These are phyloP conservation scores for Drosophila kuntzei DNA, from an alignment of 2,888 invertebrate genomes.

Conservation along the genomic window DNA sequence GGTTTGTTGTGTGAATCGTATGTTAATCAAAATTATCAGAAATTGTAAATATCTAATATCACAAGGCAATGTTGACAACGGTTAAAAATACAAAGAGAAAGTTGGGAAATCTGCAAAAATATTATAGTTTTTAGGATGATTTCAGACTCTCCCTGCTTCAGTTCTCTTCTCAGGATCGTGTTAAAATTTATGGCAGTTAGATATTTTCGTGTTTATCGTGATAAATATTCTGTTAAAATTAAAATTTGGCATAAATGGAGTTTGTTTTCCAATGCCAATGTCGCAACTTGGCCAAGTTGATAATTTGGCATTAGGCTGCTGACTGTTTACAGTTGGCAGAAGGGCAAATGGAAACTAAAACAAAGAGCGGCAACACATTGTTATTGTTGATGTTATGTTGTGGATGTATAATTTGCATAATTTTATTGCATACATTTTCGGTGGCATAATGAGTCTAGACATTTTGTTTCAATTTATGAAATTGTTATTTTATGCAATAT, in stretches of 20 bases:
- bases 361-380: constrained; percentile 21
- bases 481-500: constrained; percentile 78
- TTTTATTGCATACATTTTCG: constrained; percentile 68
- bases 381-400: constrained; percentile 21
- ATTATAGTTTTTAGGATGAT: no score
- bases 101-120: no score
- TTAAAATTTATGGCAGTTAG: not conserved
- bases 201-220: no score
- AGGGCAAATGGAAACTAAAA: constrained; percentile 23
- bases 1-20: no score
- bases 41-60: no score
- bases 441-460: constrained; percentile 78
- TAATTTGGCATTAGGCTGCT: constrained; percentile 22
- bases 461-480: constrained; percentile 74
- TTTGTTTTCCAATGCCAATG: constrained; percentile 33
- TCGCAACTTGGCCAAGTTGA: constrained; percentile 22
- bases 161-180: not conserved
- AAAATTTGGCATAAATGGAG: constrained; percentile 42
- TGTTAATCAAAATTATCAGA: no score
- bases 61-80: no score
- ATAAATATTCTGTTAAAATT: constrained; percentile 27
- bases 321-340: constrained; percentile 1
- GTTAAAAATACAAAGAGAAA: no score
- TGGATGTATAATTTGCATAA: constrained; percentile 69
- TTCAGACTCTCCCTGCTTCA: no score